Conservation (phyloP, 2,797 vertebrate genomes). For the Scolopax bukidnonensis region DNA sequence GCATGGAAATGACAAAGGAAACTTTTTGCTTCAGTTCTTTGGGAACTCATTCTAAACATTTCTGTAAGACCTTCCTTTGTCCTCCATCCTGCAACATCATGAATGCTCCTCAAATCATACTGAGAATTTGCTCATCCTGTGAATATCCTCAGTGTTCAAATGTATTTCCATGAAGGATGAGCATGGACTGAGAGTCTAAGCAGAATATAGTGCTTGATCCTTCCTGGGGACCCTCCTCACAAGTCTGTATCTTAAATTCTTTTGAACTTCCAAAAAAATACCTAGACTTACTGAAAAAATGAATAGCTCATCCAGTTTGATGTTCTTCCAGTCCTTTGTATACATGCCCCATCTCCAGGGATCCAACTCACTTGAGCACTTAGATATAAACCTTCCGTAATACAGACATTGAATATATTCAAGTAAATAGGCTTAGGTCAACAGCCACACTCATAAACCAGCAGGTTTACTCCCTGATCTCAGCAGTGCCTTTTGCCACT, state of each 20-base stretch:
- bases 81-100: neutral
- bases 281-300: neutral
- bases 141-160: neutral
- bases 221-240: neutral
- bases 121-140: neutral
- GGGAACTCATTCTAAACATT: neutral
- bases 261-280: neutral
- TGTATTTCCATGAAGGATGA: neutral
- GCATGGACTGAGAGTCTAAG: neutral
- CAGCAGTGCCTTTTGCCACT: neutral
- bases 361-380: neutral
- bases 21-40: neutral
- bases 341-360: neutral
- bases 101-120: neutral
- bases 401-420: neutral
- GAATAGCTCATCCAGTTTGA: neutral
- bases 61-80: neutral
- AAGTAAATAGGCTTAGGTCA: neutral
- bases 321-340: neutral
- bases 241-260: neutral
- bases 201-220: neutral
- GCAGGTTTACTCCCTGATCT: neutral
- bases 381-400: neutral
- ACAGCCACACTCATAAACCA: neutral
- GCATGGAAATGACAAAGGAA: neutral